phyloP scores from a whole-genome alignment of 2,888 invertebrate genomes.

The Sesamia inferens region DNA sequence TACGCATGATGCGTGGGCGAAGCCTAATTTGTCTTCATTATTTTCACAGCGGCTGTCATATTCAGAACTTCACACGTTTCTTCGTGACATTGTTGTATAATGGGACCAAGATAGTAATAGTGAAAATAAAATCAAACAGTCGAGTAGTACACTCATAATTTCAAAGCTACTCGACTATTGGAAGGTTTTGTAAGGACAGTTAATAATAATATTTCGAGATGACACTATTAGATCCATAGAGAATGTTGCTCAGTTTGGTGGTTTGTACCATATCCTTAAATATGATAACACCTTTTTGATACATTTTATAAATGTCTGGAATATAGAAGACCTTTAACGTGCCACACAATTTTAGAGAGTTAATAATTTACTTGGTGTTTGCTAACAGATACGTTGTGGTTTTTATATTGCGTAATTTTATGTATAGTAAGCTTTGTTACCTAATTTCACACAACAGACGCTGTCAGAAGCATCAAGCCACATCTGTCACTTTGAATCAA shows the following conservation, averaged over 20 bases:
- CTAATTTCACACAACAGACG: not conserved
- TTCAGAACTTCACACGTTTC: slow-evolving; percentile 4
- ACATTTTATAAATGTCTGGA: not conserved
- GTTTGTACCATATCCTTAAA: not conserved
- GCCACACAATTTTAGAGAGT: not conserved
- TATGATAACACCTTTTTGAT: not conserved
- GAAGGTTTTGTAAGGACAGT: not conserved
- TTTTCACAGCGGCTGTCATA: slow-evolving; percentile 7
- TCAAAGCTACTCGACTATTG: no score
- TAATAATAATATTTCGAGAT: not conserved
- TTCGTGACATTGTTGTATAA: not conserved
- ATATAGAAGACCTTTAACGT: not conserved
- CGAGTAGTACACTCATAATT: no score
- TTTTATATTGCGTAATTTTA: not conserved
- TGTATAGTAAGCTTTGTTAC: not conserved
- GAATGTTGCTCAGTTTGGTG: not conserved
- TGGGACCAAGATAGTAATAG: no score
- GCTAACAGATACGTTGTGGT: slow-evolving; percentile 10
- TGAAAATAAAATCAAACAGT: not conserved
- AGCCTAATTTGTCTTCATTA: slow-evolving; percentile 19
- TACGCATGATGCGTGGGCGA: not conserved
- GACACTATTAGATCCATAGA: not conserved
- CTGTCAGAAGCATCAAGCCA: not conserved
- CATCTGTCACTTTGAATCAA: not conserved
- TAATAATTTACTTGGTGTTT: slow-evolving; percentile 11